Percentiles rank a stretch among this genome's conserved stretches.
Evolutionary conservation across 30 jellyfish, hydroid and myxozoan genomes (phyloP).

Genomic region (Calvadosia cruxmelitensis): DNA sequence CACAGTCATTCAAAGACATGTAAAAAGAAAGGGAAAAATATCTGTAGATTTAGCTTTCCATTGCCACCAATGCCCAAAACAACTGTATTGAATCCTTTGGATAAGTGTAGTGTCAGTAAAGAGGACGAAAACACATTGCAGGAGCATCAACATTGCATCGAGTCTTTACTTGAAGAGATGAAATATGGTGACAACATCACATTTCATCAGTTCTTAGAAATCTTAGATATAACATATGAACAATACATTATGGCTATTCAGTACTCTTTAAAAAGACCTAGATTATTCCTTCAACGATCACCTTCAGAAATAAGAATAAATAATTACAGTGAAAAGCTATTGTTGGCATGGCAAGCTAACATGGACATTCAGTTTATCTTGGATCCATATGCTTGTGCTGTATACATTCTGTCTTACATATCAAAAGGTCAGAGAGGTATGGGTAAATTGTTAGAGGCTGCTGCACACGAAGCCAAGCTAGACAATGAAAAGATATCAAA

Average conservation of each 20-base stretch:
- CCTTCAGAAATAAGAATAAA: conserved; percentile 12
- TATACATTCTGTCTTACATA: conserved; percentile 14
- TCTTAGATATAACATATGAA: conserved; percentile 1
- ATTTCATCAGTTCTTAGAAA: conserved; percentile 1
- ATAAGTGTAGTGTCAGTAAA: not conserved
- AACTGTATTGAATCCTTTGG: conserved; percentile 12
- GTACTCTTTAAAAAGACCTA: conserved; percentile 8
- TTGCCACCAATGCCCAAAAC: conserved; percentile 28
- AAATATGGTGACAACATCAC: conserved; percentile 9
- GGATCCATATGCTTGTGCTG: conserved; percentile 26
- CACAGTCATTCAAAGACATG: conserved; percentile 55
- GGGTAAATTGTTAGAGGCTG: conserved; percentile 18
- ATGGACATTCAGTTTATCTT: conserved; percentile 25
- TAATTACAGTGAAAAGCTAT: conserved; percentile 13
- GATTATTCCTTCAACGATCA: conserved; percentile 6
- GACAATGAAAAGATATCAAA: not conserved
- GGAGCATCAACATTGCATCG: not conserved
- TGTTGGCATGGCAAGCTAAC: conserved; percentile 28
- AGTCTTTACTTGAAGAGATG: conserved; percentile 14
- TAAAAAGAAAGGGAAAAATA: conserved; percentile 10
- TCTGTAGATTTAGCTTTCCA: conserved; percentile 27
- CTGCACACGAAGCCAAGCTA: conserved; percentile 9
- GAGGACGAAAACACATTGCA: not conserved
- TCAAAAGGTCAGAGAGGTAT: conserved; percentile 27
- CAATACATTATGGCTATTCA: conserved; percentile 3